A percentile compares a stretch with the other conserved stretches of the same genome.
These are phyloP conservation scores for Stenchaetothrips biformis DNA, from an alignment of 2,888 invertebrate genomes.

Conservation along the genomic window DNA sequence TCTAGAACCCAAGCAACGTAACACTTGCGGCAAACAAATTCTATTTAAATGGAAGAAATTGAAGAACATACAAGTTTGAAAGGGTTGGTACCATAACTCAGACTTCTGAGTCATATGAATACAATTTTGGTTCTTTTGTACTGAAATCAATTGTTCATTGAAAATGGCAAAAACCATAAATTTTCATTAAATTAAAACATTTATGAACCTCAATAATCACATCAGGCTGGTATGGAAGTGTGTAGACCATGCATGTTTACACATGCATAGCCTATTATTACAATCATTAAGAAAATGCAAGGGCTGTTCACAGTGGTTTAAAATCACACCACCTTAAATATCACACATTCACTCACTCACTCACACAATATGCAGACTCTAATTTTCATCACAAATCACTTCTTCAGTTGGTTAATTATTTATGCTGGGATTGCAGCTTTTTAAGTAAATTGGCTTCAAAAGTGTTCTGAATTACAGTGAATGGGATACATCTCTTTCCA, in stretches of 20 bases:
- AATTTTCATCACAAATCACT: slow-evolving; percentile 17
- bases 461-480: no score
- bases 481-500: no score
- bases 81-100: slow-evolving; percentile 5
- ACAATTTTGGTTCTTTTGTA: slow-evolving; percentile 16
- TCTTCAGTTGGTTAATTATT: neutral
- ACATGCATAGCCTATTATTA: slow-evolving; percentile 1
- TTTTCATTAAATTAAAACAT: neutral
- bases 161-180: neutral
- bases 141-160: neutral
- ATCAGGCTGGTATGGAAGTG: slow-evolving; percentile 1
- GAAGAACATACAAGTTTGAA: neutral
- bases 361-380: slow-evolving; percentile 20
- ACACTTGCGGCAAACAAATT: neutral
- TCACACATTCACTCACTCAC: slow-evolving; percentile 10
- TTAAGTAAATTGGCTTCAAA: no score
- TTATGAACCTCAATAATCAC: neutral
- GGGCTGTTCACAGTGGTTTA: neutral
- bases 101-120: neutral
- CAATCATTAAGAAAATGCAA: slow-evolving; percentile 20
- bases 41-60: neutral
- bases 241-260: neutral
- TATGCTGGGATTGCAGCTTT: neutral
- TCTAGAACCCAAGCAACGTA: no score
- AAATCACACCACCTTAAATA: neutral